Evolutionary conservation across 2,888 invertebrate species (phyloP), one percentile per base, ranked within the genome.

Genomic region (Eristalis intricaria): DNA sequence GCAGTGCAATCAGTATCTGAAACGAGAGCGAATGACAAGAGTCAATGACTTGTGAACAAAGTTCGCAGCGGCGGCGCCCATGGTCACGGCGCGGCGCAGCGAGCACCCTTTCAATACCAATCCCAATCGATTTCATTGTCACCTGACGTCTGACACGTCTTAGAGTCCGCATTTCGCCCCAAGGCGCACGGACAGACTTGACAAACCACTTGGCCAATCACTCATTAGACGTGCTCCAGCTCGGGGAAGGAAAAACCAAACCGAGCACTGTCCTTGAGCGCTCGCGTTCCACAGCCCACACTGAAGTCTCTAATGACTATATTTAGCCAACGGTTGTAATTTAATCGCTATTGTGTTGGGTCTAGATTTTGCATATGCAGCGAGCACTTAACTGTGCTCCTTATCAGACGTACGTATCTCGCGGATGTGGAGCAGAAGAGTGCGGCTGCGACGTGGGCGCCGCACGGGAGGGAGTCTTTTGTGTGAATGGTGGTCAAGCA

Each of bases 1-100:
- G 64, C 11, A 91, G 79, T 35, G 90, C 79, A 26, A 90, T 74
- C 38, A 90, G 43, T 64, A 91, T 70, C 93, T 92, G 89, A 38
- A 88, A 81, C 43, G 61, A 66, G 60, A 60, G 60, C 26, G 5
- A 26, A 26, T 10, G 26, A 23, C 8, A 26, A n/a, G 61, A 75
- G 65, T 63, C 61, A 76, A 56, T 81, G 73, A 81, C 66, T 71
- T 66, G 19, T 58, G 29, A 35, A 3, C 32, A 29, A 50, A 73
- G 50, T 40, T 15, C 15, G 8, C 64, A 10, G 1, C n/a, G 22
- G 32, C 32, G 26, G 5, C 23, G 1, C 22, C 43, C 68, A 76
- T 43, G 66, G 76, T n/a, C 66, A 50, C 4, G 26, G 1, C n/a
- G 26, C 58, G 32, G 32, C 32, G 29, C 35, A 35, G 63, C 43